Evolutionary conservation across 2,797 vertebrate species (phyloP), one percentile per base, ranked within the genome.

Genomic region (Ispidina picta): DNA sequence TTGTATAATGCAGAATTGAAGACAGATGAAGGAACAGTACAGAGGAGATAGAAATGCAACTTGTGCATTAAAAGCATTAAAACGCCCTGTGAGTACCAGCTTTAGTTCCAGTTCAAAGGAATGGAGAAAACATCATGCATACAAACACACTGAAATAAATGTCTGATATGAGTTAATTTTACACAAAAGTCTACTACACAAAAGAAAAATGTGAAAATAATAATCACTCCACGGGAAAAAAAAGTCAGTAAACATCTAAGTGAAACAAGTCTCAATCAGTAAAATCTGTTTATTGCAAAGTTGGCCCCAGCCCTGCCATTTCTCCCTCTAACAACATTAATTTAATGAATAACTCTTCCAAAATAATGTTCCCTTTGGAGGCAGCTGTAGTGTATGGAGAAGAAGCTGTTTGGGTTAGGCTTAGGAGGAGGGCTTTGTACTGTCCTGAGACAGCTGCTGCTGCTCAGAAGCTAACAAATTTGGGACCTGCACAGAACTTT

Each of bases 121-220:
- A 69, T 10, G 35, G 31, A 66, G 65, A 88, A 92, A 85, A 65
- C 44, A 69, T 37, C 20, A 31, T 74, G 62, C 64, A 86, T 79
- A 83, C 66, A 93, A 89, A 85, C 65, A 79, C 26, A 73, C 10
- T 72, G 60, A 90, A 94, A 94, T 78, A 82, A 60, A 77, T 83
- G 82, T 64, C 63, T 92, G 72, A 69, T 88, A 83, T 12, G 41
- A 91, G 56, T 60, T 79, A 35, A 64, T 88, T 87, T 89, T 55
- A 79, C 66, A 87, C 28, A 56, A 29, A 74, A 69, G 55, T 31
- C 4, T 52, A 83, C 43, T 69, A 80, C 43, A 28, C 59, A 65
- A 26, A 84, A 86, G 58, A 82, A 78, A 89, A 78, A 81, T 10
- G 35, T 39, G 46, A 93, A 91, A 94, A 93, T 81, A 87, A 90